Base-by-base conservation (phyloP, 2,888 invertebrate genomes). In the Chrysotoxum bicinctum region DNA sequence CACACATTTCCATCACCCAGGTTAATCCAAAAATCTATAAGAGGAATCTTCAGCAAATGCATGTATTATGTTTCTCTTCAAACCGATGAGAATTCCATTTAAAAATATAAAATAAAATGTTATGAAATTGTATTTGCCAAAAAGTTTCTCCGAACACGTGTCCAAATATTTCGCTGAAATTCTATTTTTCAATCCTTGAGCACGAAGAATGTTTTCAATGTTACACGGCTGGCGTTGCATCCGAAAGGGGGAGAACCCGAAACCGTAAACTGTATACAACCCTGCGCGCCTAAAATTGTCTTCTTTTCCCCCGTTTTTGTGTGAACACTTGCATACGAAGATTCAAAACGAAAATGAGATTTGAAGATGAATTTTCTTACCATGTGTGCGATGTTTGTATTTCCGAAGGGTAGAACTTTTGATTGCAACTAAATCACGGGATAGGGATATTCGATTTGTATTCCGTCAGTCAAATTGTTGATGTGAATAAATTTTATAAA, bases 121-220 rank as follows among this genome's bases (percentile, higher is more conserved):
- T 8, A 50, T 35, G 56, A 70, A 68, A 66, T 60, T 52, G 43
- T 83, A 64, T 64, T 74, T 74, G 56, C 64, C 58, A 32, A 35
- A 56, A 69, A 80, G 66, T 80, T 69, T 73, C 35, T 85, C 45
- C 56, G 80, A 85, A 85, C 85, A 85, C 85, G 85, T 85, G 85
- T 85, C 81, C 85, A 81, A 80, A 81, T 80, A 76, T 69, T 76
- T 72, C 60, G 60, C 68, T 73, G 62, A 76, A 76, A 76, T 75
- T 80, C 76, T 76, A 72, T 76, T 64, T 81, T 77, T 58, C 77
- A 64, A 73, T 81, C 62, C 81, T 85, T 85, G 81, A 81, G 77
- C 85, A 85, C 85, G 85, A 68, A 73, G 45, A 54, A 58, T 30
- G 21, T 37, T 56, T 45, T 23, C 40, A 19, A 37, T 48, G 21